phyloP scores from a whole-genome alignment of 2,113 vertebrate species.

The Greenwoodochromis staneri region DNA sequence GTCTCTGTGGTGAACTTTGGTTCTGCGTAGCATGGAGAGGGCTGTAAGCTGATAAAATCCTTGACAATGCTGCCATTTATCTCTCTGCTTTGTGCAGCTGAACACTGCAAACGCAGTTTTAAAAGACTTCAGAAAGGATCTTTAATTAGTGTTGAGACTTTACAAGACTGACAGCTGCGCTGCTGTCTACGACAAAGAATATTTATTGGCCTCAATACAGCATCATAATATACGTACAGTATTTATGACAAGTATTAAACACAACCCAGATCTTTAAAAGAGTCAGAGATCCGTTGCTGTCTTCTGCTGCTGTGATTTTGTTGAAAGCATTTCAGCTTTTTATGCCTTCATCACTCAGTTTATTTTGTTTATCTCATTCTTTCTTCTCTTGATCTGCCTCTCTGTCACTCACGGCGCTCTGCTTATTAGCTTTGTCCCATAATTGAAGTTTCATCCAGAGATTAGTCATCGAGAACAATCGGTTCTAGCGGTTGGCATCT shows the following conservation, averaged over 20 bases:
- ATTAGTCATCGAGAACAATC: conserved; percentile 44
- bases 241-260: neutral
- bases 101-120: neutral
- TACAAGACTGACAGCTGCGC: neutral
- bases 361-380: conserved; percentile 18
- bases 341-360: neutral
- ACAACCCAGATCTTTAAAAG: neutral
- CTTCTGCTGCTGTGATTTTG: neutral
- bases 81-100: neutral
- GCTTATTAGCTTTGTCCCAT: conserved; percentile 44
- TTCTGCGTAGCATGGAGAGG: neutral
- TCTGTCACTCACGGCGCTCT: conserved; percentile 23
- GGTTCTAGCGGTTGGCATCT: conserved; percentile 19
- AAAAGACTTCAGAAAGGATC: neutral
- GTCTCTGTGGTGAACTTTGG: neutral
- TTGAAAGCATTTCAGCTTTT: neutral
- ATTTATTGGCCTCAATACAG: neutral
- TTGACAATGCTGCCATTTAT: neutral
- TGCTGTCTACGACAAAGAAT: neutral
- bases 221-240: neutral
- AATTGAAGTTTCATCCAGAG: conserved; percentile 49
- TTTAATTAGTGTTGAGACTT: neutral
- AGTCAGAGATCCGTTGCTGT: neutral
- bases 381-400: conserved; percentile 7
- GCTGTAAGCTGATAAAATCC: neutral